These are phyloP conservation scores for Reinhardtius hippoglossoides DNA, from an alignment of 2,113 vertebrate species.

Conservation along the genomic window DNA sequence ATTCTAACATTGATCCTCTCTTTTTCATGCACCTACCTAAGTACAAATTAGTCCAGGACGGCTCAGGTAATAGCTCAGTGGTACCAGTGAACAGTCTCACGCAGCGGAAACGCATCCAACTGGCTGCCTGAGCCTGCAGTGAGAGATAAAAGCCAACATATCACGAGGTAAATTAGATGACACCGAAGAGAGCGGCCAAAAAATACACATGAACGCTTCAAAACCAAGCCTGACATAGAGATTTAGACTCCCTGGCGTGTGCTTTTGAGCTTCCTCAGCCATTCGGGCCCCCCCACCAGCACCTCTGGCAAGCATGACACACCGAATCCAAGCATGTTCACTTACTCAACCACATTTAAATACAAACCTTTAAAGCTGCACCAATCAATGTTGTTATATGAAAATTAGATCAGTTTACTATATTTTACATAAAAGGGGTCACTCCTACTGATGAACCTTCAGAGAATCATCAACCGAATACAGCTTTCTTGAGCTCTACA, in stretches of 20 bases:
- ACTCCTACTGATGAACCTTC: no score
- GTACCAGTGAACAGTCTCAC: background rate
- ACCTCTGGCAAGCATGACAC: background rate
- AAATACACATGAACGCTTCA: slow-evolving; percentile 9
- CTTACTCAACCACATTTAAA: no score
- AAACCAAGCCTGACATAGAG: background rate
- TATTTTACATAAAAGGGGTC: no score
- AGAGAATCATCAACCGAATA: no score
- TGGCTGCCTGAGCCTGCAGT: background rate
- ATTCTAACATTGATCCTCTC: background rate
- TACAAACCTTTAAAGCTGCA: no score
- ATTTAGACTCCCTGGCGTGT: slow-evolving; percentile 5
- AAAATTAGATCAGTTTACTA: no score
- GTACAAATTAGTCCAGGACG: slow-evolving; percentile 8
- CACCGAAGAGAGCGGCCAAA: background rate
- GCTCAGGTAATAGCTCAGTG: background rate
- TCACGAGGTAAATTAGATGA: background rate
- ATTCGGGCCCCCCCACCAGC: background rate
- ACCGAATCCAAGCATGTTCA: no score
- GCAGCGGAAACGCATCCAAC: background rate
- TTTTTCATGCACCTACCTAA: background rate
- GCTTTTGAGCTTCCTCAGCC: background rate
- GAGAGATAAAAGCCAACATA: background rate
- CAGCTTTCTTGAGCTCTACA: no score
- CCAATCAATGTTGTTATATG: no score